Conservation (phyloP, 2,888 invertebrate genomes). For the Drosophila neutralis region DNA sequence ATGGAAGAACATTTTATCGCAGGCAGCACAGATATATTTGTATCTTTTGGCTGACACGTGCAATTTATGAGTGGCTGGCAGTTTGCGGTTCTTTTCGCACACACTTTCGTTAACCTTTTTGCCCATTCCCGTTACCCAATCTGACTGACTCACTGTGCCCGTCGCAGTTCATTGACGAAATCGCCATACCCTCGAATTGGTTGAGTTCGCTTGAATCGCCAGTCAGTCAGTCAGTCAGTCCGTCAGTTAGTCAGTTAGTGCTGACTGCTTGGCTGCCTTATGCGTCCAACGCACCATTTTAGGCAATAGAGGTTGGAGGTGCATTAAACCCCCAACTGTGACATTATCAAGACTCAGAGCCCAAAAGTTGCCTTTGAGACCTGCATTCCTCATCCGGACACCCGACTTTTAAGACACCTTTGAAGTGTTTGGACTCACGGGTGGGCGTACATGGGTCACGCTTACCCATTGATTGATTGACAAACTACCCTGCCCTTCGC, state of each 20-base stretch:
- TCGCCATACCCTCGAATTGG: conserved; percentile 33
- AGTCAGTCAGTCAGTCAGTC: conserved; percentile 2
- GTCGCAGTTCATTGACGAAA: conserved; percentile 56
- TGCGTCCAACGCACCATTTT: not conserved
- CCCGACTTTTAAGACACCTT: conserved; percentile 4
- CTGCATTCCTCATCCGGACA: not conserved
- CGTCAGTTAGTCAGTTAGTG: not conserved
- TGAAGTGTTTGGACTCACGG: conserved; percentile 17
- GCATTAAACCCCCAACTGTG: not conserved
- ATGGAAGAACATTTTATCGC: conserved; percentile 21
- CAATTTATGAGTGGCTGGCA: conserved; percentile 33
- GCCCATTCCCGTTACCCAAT: conserved; percentile 32
- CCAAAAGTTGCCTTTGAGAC: not conserved
- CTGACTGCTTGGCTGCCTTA: conserved; percentile 11
- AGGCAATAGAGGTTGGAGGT: not conserved
- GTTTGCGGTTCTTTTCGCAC: conserved; percentile 39
- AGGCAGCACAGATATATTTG: conserved; percentile 42
- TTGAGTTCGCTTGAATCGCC: conserved; percentile 43
- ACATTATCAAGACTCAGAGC: not conserved
- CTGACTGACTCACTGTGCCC: conserved; percentile 48
- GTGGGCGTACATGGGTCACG: conserved; percentile 24
- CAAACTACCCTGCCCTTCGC: conserved; percentile 10
- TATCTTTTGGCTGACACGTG: conserved; percentile 40
- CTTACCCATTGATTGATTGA: conserved; percentile 43
- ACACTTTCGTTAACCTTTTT: conserved; percentile 32